Base-by-base conservation (phyloP, 2,888 invertebrate species). In the Cinara cedri region DNA sequence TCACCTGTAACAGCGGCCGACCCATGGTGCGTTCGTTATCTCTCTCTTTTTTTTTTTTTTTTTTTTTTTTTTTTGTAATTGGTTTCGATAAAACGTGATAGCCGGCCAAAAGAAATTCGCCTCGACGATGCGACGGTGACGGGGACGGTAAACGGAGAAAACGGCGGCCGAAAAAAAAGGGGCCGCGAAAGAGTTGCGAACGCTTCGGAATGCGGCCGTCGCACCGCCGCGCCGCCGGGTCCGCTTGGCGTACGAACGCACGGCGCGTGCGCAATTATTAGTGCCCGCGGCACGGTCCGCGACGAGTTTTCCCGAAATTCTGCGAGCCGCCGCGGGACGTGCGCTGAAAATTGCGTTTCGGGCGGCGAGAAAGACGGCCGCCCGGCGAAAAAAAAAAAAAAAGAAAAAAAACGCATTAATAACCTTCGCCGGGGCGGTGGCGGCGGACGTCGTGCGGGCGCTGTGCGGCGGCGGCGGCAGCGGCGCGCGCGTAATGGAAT, bases 391-490 rank as follows among this genome's bases (percentile, higher is more conserved):
- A 34, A 13, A 68, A 3, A 49, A n/a, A 10, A 55, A 42, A 19
- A 42, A 16, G 51, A 44, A 68, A 55, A 55, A 74, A 68, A 76
- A 68, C 49, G 49, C 68, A 78, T 78, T 78, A 78, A 78, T 78
- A 78, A 78, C 57, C 54, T 26, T 34, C 46, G 14, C 34, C 19
- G 14, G 24, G 24, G 13, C 0, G 34, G 16, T 3, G 2, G 21
- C 2, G 42, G 55, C 13, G 16, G 3, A 19, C 13, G 6, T 1
- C 21, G 44, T 16, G 72, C 3, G 42, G 11, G 57, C 2, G 71
- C 13, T 34, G 21, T 65, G 65, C 13, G 13, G 24, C 44, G 71
- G 13, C 0, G 34, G 16, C 3, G 2, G 21, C 2, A 21, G 55
- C 13, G 16, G 3, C 8, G 34, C 51, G 16, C 16, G 42, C 8